Base-by-base conservation (phyloP, 2,113 vertebrate genomes). In the mouse (Mus musculus) region DNA sequence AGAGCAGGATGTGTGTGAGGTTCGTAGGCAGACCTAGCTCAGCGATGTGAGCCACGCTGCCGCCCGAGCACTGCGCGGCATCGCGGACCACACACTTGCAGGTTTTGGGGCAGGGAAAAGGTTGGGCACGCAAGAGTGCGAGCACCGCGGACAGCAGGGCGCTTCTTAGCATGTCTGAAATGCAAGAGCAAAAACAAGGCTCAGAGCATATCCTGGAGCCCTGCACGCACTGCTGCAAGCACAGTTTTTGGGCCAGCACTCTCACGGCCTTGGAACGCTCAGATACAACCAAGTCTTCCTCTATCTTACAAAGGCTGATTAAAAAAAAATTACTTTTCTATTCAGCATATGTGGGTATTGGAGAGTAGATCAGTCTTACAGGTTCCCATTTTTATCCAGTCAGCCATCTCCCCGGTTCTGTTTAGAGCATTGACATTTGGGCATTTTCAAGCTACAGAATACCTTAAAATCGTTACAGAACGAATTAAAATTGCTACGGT, bases 1-100 rank as follows among this genome's bases (percentile, higher is more conserved):
- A 97, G 63, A 99, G 91, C 67, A 94, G 71, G 59, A 99, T 90
- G 82, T 95, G 87, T 17, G 98, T 98, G 97, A 98, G 24, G 93
- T 98, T 98, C 94, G 94, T 69, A 89, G 98, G 98, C 88, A 98
- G 96, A 87, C 94, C 65, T 54, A 99, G 96, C 0, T 16, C 81
- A 1, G 97, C 80, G 92, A 99, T 78, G 92, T 96, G 94, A 12
- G 49, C 91, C 96, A 98, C 94, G 39, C 69, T 59, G 24, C 61
- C 73, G 3, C 95, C 97, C 0, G 94, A 97, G 90, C 98, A 99
- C n/a, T 65, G 91, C 82, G 73, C 65, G 0, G 95, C 76, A 16
- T 97, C 97, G 80, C 98, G 95, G 61, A 94, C 91, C 59, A 46
- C 16, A 72, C 98, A 99, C 54, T 49, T 13, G 0, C 99, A 99